Base-by-base conservation (phyloP, 2,797 vertebrate genomes). In the Malurus splendens region DNA sequence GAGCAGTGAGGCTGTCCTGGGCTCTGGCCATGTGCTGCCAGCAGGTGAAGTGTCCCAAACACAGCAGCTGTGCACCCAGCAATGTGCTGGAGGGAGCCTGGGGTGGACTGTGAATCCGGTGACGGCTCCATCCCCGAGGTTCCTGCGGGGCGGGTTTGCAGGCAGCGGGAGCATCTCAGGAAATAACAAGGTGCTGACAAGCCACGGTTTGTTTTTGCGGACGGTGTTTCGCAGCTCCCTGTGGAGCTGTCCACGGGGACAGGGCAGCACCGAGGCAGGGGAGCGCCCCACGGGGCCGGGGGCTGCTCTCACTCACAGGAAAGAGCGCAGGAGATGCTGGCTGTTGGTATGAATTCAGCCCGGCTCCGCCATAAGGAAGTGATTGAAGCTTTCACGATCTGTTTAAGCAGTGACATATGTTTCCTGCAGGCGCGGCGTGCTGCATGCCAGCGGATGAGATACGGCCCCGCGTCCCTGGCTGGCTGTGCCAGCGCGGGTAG, bases 331-430 rank as follows among this genome's bases (percentile, higher is more conserved):
- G 86, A 75, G 87, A 39, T 11, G 28, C 74, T 27, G 87, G 78
- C 85, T 82, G 47, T 32, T 33, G 50, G 72, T 47, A 65, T 5
- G 36, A 30, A 60, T 20, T 61, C 72, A 67, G 64, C 76, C 90
- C 2, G 4, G 52, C 87, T 86, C 74, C 7, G 0, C 87, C 95
- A 95, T 95, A 94, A 95, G 95, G 96, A 96, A 96, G 93, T 39
- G 87, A 96, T 95, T 94, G 96, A 92, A 93, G 91, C 86, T 95
- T 95, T 95, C 94, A 94, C 82, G 89, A 96, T 95, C 86, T 91
- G 86, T 94, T 95, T 96, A 96, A 96, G 71, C 73, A 80, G 94
- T 94, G 94, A 96, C 94, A 96, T 92, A 91, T 94, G 96, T 93
- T 96, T 95, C 95, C 94, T 95, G 94, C 91, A 80, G 95, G 92